Evolutionary conservation across 2,888 invertebrate species (phyloP), one percentile per base, ranked within the genome.

Genomic region (Melitaea athalia): DNA sequence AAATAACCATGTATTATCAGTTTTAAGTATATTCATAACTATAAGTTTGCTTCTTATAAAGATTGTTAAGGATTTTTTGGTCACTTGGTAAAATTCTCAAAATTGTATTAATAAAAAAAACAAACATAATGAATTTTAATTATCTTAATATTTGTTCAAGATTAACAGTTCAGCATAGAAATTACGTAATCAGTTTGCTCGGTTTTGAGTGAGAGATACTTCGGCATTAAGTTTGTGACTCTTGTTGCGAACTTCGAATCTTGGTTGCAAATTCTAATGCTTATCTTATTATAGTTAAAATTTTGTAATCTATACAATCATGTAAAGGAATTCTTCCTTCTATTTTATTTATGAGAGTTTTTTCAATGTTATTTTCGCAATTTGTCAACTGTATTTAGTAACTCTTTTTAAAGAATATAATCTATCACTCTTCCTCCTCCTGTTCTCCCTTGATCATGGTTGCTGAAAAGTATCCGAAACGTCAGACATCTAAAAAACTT

Each of bases 151-250:
- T 55, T n/a, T 55, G 33, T 55, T 55, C 3, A 55, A 55, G 24
- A 52, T 17, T 52, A 52, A 11, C 33, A 38, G 55, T 67, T 67
- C 50, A 47, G 66, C 66, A 57, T 66, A 63, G 49, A 67, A 53
- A 68, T 70, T 70, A 65, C 45, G 59, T 71, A 65, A 71, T 65
- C 65, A 60, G 59, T 65, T 60, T 64, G 53, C 68, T 68, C 59
- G 10, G 59, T 63, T 59, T 62, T 65, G 55, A 66, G 59, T 60
- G 33, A 61, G 59, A 68, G 71, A 71, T 71, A 63, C 65, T 70
- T 70, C 31, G 60, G 59, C 65, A 71, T 68, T 66, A 52, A 71
- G 65, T 71, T 70, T 70, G 53, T 55, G 53, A 62, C 64, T 68
- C 62, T 59, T 68, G 70, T 70, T 70, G 62, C 53, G 62, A 69